Evolutionary conservation across 2,888 invertebrate species (phyloP).

Genomic region (Caenorhabditis auriculariae): DNA sequence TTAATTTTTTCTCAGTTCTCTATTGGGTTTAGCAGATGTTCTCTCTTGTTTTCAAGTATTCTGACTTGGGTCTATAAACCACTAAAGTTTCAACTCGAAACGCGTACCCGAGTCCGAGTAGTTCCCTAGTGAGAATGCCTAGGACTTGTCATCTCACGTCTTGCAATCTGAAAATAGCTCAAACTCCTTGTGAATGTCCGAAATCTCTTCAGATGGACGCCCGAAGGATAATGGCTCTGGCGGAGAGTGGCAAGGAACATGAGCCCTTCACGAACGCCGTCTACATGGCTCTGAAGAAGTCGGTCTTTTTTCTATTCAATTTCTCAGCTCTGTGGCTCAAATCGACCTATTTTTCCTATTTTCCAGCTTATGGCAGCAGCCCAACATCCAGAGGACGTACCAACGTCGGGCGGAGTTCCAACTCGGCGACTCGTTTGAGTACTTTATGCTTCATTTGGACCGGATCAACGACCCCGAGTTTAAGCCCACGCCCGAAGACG

Average conservation of each 20-base stretch:
- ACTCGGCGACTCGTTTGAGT: slow-evolving; percentile 26
- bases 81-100: no score
- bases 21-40: no score
- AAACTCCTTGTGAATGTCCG: no score
- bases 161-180: no score
- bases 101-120: no score
- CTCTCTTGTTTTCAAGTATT: no score
- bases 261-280: slow-evolving; percentile 11
- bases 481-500: slow-evolving; percentile 29
- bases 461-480: slow-evolving; percentile 26
- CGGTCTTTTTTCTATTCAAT: no score
- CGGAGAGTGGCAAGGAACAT: slow-evolving; percentile 21
- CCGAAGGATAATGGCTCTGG: slow-evolving; percentile 12
- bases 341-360: neutral
- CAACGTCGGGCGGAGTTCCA: slow-evolving; percentile 29
- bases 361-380: slow-evolving; percentile 34
- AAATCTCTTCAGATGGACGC: slow-evolving; percentile 29
- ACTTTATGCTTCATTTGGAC: slow-evolving; percentile 42
- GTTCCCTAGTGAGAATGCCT: no score
- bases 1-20: no score
- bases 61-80: no score
- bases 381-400: slow-evolving; percentile 28
- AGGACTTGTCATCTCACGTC: no score
- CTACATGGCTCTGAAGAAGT: slow-evolving; percentile 9
- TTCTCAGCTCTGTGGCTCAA: no score